Percentiles rank a stretch among this genome's conserved stretches.
These are phyloP conservation scores for Sylvicapra grimmia DNA, from an alignment of 2,113 vertebrate species.

Conservation along the genomic window DNA sequence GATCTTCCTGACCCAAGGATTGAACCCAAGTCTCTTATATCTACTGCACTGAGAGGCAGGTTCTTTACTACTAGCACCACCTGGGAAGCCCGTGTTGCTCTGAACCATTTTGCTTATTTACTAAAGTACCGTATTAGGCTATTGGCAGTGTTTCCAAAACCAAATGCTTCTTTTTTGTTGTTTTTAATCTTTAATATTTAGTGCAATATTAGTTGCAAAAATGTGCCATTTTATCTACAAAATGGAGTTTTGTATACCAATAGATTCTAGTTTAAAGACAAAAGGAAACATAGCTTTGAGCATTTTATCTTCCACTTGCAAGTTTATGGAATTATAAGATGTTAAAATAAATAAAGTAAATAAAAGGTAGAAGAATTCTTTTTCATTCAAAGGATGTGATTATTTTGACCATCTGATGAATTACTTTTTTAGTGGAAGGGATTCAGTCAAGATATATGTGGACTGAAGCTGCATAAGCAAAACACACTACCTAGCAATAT, in stretches of 20 bases:
- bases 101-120: neutral
- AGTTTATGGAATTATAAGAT: constrained; percentile 44
- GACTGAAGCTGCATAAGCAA: neutral
- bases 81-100: neutral
- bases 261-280: neutral
- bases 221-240: neutral
- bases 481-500: neutral
- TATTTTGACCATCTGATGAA: neutral
- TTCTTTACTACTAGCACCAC: neutral
- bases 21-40: neutral
- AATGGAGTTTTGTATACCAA: neutral
- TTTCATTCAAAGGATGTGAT: neutral
- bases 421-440: neutral
- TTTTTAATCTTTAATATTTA: neutral
- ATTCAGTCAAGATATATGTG: neutral
- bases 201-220: neutral
- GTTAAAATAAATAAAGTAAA: neutral
- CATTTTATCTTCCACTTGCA: constrained; percentile 44
- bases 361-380: neutral
- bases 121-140: neutral
- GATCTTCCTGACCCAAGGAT: neutral
- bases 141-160: neutral
- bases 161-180: neutral
- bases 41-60: neutral
- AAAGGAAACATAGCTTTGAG: constrained; percentile 42